A percentile compares a stretch with the other conserved stretches of the same genome.
Evolutionary conservation across 37 sponge, comb jelly and placozoan species (phyloP).

Genomic region (Crambe crambe): DNA sequence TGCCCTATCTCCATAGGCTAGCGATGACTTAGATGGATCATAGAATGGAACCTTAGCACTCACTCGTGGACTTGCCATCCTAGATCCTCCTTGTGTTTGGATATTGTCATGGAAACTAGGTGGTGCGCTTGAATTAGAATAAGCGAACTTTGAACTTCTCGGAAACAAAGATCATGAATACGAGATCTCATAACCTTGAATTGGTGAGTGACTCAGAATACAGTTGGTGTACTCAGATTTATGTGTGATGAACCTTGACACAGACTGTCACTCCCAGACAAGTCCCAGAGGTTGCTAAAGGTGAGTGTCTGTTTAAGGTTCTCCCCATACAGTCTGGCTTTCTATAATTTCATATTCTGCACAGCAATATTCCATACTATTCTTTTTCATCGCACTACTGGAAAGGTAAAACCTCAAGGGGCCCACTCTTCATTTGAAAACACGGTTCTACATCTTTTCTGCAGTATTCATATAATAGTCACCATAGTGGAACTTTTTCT

Average conservation of each 20-base stretch:
- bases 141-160: not conserved
- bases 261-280: constrained; percentile 53
- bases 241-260: not conserved
- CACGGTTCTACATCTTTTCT: not conserved
- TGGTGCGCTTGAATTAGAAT: too few relatives aligned
- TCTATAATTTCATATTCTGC: not conserved
- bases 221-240: not conserved
- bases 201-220: constrained; percentile 14
- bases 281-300: constrained; percentile 61
- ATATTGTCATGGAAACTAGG: not conserved
- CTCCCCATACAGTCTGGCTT: not conserved
- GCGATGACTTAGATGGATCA: constrained; percentile 70
- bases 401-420: constrained; percentile 52
- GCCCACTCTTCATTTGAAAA: not conserved
- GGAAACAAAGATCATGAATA: constrained; percentile 24
- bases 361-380: constrained; percentile 79
- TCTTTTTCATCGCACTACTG: constrained; percentile 79
- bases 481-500: constrained; percentile 71
- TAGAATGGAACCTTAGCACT: constrained; percentile 63
- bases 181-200: constrained; percentile 36
- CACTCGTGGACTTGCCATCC: constrained; percentile 83
- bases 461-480: constrained; percentile 46
- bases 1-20: constrained; percentile 88
- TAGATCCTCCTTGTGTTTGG: not conserved
- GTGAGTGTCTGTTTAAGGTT: not conserved